Percentiles rank a stretch among this genome's conserved stretches.
These are phyloP conservation scores for Bathynomus jamesi DNA, from an alignment of 1,140 invertebrate genomes.

Conservation along the genomic window DNA sequence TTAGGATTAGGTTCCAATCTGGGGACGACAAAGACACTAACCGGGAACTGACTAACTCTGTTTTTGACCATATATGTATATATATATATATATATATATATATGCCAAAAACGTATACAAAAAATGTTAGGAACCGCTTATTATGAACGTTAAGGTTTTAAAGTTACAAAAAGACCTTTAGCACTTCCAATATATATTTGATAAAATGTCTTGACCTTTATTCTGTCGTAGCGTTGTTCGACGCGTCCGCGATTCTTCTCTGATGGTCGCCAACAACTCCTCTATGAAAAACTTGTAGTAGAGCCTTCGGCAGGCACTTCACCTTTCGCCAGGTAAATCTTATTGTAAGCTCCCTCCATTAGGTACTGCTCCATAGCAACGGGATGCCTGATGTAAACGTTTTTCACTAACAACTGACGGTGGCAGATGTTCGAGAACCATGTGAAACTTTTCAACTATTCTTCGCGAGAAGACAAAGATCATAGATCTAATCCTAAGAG, in stretches of 20 bases:
- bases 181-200: no score
- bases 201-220: no score
- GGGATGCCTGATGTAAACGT: conserved; percentile 89
- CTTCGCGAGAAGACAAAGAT: conserved; percentile 90
- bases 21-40: no score
- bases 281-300: conserved; percentile 98
- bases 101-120: no score
- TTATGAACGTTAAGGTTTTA: no score
- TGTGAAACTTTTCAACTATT: conserved; percentile 98
- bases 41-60: no score
- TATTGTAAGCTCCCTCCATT: conserved; percentile 99
- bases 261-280: conserved; percentile 86
- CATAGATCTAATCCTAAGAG: conserved; percentile 88
- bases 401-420: conserved; percentile 86
- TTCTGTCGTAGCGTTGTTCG: conserved; percentile 89
- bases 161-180: no score
- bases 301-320: conserved; percentile 92
- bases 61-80: no score
- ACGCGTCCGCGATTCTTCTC: conserved; percentile 93
- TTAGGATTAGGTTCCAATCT: no score
- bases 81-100: no score
- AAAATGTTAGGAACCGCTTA: no score
- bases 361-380: conserved; percentile 94
- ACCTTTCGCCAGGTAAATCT: conserved; percentile 80
- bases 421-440: conserved; percentile 90